phyloP scores from a whole-genome alignment of 2,888 invertebrate species.

The Hydrotaea diabolus region DNA sequence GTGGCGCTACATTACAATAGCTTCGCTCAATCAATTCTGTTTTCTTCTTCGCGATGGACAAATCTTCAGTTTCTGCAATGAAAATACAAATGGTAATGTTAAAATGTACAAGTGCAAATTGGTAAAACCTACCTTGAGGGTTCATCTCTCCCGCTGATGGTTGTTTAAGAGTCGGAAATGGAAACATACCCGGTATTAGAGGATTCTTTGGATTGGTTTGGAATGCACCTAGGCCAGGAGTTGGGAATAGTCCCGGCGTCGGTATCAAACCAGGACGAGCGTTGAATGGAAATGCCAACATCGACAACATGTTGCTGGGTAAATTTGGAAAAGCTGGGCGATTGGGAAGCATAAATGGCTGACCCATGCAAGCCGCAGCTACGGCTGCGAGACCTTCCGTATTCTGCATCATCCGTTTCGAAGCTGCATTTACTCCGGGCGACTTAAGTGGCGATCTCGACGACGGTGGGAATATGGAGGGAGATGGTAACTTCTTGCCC shows the following conservation, averaged over 20 bases:
- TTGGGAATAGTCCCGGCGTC: constrained; percentile 82
- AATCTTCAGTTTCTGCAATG: constrained; percentile 50
- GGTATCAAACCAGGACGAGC: constrained; percentile 83
- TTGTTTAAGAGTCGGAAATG: constrained; percentile 65
- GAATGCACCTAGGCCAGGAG: constrained; percentile 70
- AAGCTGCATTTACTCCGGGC: constrained; percentile 40
- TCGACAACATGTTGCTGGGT: constrained; percentile 75
- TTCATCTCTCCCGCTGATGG: constrained; percentile 8
- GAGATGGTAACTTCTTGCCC: constrained; percentile 49
- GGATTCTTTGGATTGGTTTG: constrained; percentile 67
- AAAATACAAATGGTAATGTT: constrained; percentile 6
- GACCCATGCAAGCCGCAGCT: constrained; percentile 39
- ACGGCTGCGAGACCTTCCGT: constrained; percentile 42
- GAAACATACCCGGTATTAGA: constrained; percentile 64
- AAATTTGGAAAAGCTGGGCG: constrained; percentile 66
- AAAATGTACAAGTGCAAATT: background rate
- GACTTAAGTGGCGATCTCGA: constrained; percentile 53
- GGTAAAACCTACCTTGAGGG: constrained; percentile 41
- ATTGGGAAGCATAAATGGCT: constrained; percentile 70
- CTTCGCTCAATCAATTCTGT: constrained; percentile 69
- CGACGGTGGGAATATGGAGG: constrained; percentile 43
- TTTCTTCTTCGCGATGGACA: constrained; percentile 65
- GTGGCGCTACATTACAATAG: constrained; percentile 79
- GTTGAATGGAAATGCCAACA: constrained; percentile 79
- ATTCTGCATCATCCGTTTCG: constrained; percentile 51